Evolutionary conservation across 2,113 vertebrate species (phyloP).

Genomic region (Salvelinus alpinus): DNA sequence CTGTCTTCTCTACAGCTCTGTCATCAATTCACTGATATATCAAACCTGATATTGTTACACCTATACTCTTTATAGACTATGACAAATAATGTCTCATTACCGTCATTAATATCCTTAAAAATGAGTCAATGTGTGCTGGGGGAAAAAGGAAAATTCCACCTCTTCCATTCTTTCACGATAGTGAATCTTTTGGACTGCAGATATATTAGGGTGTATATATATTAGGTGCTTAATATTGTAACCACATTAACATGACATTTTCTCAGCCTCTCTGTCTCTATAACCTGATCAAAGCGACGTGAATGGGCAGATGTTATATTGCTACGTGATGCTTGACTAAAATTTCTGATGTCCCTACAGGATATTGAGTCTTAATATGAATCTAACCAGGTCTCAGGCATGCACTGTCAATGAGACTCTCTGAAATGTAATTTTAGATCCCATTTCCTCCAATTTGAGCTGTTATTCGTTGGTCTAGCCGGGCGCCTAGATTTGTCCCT

Average conservation of each 20-base stretch:
- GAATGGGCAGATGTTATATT: slow-evolving; percentile 35
- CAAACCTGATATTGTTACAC: neutral
- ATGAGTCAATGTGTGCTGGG: neutral
- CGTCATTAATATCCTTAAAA: neutral
- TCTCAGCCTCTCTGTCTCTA: slow-evolving; percentile 14
- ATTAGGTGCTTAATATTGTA: neutral
- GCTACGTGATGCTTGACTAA: slow-evolving; percentile 43
- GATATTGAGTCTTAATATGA: slow-evolving; percentile 46
- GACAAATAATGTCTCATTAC: neutral
- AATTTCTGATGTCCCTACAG: slow-evolving; percentile 48
- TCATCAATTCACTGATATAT: neutral
- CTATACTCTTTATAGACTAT: neutral
- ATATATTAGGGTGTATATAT: neutral
- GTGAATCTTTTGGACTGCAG: slow-evolving; percentile 7
- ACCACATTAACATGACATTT: slow-evolving; percentile 17
- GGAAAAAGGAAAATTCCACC: neutral
- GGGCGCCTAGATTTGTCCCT: slow-evolving; percentile 28
- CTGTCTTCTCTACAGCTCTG: neutral
- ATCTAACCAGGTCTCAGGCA: slow-evolving; percentile 17
- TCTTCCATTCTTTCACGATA: neutral
- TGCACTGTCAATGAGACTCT: slow-evolving; percentile 56
- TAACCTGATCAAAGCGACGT: slow-evolving; percentile 38
- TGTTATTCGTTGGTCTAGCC: slow-evolving; percentile 58
- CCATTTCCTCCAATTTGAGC: slow-evolving; percentile 70
- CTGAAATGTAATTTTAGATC: slow-evolving; percentile 69